Evolutionary conservation across 1,140 invertebrate genomes (phyloP).

Genomic region (Ceratitis capitata): DNA sequence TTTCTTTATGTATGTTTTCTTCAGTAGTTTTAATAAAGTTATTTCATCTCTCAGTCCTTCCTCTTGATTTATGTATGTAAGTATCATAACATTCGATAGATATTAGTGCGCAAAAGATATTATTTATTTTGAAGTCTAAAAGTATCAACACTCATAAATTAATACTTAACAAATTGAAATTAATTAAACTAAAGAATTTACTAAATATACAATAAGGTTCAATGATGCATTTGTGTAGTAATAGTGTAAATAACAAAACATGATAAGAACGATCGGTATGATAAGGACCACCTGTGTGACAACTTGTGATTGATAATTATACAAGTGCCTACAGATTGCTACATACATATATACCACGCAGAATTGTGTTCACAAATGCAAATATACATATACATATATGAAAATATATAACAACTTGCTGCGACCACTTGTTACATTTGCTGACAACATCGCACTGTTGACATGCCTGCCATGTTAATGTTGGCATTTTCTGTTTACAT

Average conservation of each 20-base stretch:
- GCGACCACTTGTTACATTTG: neutral
- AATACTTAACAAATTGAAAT: too few relatives aligned
- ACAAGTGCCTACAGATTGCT: neutral
- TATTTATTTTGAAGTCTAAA: too few relatives aligned
- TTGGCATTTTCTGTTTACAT: neutral
- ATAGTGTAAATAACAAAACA: neutral
- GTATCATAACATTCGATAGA: too few relatives aligned
- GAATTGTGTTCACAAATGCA: too few relatives aligned
- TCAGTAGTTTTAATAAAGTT: too few relatives aligned
- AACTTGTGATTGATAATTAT: neutral
- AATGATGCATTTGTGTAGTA: neutral
- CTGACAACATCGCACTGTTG: neutral
- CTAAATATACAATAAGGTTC: neutral
- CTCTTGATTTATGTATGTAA: too few relatives aligned
- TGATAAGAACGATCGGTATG: too few relatives aligned
- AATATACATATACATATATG: too few relatives aligned
- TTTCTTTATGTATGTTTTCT: too few relatives aligned
- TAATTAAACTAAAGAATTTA: neutral
- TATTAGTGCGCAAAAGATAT: too few relatives aligned
- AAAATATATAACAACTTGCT: neutral
- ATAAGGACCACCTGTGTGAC: neutral
- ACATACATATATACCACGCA: neutral
- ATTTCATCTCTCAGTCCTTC: too few relatives aligned
- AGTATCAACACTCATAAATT: too few relatives aligned
- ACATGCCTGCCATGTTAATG: neutral